phyloP scores from a whole-genome alignment of 2,888 invertebrate species.

The Tinea pellionella region DNA sequence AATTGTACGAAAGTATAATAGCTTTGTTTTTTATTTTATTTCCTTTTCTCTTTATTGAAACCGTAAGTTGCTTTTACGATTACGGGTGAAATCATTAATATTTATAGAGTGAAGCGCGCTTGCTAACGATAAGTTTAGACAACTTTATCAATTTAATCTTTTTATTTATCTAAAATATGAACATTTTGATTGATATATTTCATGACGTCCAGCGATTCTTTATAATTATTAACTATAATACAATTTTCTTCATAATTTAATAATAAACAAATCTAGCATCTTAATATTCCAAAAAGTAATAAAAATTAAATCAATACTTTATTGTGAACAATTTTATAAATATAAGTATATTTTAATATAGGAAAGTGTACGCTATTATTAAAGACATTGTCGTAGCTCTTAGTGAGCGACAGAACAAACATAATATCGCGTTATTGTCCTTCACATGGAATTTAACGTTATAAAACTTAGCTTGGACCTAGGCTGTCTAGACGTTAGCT shows the following conservation, averaged over 20 bases:
- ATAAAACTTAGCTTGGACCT: slow-evolving; percentile 8
- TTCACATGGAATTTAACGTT: slow-evolving; percentile 10
- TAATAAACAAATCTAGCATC: too few species aligned
- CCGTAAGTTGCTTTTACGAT: background rate
- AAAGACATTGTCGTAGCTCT: background rate
- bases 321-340: too few species aligned
- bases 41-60: background rate
- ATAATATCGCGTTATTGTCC: slow-evolving; percentile 30
- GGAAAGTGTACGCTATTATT: background rate
- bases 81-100: background rate
- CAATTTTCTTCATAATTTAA: too few species aligned
- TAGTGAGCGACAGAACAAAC: slow-evolving; percentile 32
- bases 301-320: too few species aligned
- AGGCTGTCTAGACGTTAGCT: slow-evolving; percentile 12
- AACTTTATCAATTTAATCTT: too few species aligned
- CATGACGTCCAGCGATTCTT: too few species aligned
- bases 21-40: background rate
- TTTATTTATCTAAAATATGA: too few species aligned
- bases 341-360: background rate
- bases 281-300: too few species aligned
- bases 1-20: background rate
- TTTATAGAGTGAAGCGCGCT: background rate
- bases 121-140: background rate
- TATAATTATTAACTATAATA: too few species aligned
- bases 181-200: too few species aligned